phyloP scores from a whole-genome alignment of 1,140 invertebrate species.

The Portunus trituberculatus region DNA sequence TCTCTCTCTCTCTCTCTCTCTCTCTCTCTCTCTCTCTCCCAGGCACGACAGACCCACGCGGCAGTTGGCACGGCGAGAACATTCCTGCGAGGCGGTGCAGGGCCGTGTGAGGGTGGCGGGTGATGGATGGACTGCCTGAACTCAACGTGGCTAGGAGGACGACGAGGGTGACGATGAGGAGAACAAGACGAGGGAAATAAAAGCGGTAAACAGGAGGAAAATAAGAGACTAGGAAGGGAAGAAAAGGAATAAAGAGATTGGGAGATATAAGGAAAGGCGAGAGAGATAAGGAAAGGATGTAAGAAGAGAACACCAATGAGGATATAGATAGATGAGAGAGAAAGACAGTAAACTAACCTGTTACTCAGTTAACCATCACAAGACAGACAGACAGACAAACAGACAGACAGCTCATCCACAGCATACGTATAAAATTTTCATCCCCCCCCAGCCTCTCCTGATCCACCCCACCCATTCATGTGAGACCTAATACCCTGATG shows the following conservation, averaged over 20 bases:
- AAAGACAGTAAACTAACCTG: no score
- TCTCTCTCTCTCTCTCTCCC: background rate
- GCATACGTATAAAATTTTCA: background rate
- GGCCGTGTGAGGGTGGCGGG: background rate
- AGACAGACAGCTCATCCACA: background rate
- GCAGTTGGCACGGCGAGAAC: background rate
- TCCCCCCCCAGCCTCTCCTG: background rate
- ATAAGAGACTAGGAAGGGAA: no score
- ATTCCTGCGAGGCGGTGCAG: background rate
- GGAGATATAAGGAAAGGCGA: background rate
- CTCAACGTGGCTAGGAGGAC: background rate
- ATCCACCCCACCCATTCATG: background rate
- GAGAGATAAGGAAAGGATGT: background rate
- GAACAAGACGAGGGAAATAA: background rate
- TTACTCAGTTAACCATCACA: no score
- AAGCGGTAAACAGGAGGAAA: background rate
- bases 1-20: background rate
- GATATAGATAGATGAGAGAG: no score
- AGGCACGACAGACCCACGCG: background rate
- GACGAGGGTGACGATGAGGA: background rate
- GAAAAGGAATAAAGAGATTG: background rate
- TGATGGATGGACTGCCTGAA: constrained; percentile 14
- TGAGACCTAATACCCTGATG: background rate
- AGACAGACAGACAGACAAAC: no score
- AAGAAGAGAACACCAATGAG: background rate